Base-by-base conservation (phyloP, 2,888 invertebrate species). In the Cyaniris semiargus region DNA sequence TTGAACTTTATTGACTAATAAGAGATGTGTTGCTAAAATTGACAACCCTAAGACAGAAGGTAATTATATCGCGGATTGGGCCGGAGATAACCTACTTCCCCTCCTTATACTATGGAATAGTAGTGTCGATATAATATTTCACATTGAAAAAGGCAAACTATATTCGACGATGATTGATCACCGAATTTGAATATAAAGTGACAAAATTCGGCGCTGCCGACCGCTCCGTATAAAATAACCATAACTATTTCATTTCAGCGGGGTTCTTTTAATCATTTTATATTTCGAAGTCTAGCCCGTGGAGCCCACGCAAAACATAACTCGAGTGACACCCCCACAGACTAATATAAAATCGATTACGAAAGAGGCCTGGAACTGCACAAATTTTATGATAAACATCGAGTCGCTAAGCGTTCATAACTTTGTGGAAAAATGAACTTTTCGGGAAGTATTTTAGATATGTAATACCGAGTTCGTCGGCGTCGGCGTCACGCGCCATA, bases 291-390 rank as follows among this genome's bases (percentile, higher is more conserved):
- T 66, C 66, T 31, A 15, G 66, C 6, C 66, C 31, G 5, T 27
- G 15, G 18, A 15, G 66, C 66, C 27, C 27, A 66, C 27, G 66
- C 66, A 15, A 15, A 66, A 66, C 66, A 27, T 31, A 66, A 18
- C 15, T 31, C 15, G 27, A 66, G 18, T 27, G 27, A 15, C 66
- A 31, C 27, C 31, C 66, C 66, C 27, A 66, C 66, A 66, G 66
- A 27, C 66, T 31, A 66, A 66, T 66, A 66, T 66, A 27, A 66
- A 66, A 66, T 66, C 31, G 66, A 66, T 66, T 66, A 66, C 15
- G 27, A 27, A 27, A 66, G 66, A 23, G 21, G 60, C 2, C 21
- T 60, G 60, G 13, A 23, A 27, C 66, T 15, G 66, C 66, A 66
- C 15, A 60, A 60, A 60, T 66, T 27, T 66, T 15, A 66, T 15